Percentiles rank a stretch among this genome's conserved stretches.
These are phyloP conservation scores for Eucidaris tribuloides DNA, from an alignment of 35 echinoderm and acorn worm genomes.

Conservation along the genomic window DNA sequence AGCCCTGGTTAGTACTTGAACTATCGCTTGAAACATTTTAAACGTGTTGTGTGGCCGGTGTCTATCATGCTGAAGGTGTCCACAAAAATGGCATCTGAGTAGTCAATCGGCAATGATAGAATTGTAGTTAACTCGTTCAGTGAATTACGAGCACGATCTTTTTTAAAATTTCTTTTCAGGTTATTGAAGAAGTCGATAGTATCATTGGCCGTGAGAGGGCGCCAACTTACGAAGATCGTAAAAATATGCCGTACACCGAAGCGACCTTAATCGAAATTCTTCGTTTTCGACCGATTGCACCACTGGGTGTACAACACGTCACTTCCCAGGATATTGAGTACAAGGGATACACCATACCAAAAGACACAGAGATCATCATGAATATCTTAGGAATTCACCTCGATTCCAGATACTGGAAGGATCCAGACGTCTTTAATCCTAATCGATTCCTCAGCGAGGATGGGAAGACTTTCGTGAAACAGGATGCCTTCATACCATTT, in stretches of 20 bases:
- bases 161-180: too few relatives aligned
- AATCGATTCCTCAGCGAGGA: constrained; percentile 12
- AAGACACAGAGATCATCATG: constrained; percentile 1
- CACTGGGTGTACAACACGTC: background rate
- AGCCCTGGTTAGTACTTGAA: too few relatives aligned
- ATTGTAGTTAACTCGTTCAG: too few relatives aligned
- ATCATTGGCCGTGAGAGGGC: constrained; percentile 36
- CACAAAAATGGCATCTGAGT: too few relatives aligned
- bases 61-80: too few relatives aligned
- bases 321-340: constrained; percentile 5
- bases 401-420: background rate
- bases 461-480: background rate
- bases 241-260: constrained; percentile 51
- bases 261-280: constrained; percentile 43
- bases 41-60: too few relatives aligned
- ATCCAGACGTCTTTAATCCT: constrained; percentile 25
- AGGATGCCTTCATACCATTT: constrained; percentile 12
- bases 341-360: constrained; percentile 41
- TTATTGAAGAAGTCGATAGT: constrained; percentile 45
- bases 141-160: too few relatives aligned
- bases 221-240: constrained; percentile 19
- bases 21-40: too few relatives aligned
- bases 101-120: too few relatives aligned
- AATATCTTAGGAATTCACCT: background rate
- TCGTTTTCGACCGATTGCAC: constrained; percentile 8